Conservation (phyloP, 1,140 invertebrate genomes). For the Drosophila oshimai region DNA sequence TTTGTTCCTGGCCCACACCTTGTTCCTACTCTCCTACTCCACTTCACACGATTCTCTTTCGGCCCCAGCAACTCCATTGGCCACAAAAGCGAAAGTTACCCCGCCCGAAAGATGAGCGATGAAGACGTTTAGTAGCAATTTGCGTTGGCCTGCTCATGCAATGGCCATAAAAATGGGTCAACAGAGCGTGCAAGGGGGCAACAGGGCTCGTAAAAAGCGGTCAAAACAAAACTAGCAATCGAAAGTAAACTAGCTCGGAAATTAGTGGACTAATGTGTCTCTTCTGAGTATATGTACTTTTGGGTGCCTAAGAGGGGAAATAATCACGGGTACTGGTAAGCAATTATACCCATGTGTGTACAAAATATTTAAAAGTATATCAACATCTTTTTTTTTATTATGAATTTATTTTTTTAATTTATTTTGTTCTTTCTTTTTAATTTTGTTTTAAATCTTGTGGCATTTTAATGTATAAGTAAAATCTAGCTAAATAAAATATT, state of each 20-base stretch:
- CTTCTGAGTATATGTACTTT: too few species aligned
- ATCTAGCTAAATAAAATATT: too few species aligned
- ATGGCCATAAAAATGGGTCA: conserved; percentile 52
- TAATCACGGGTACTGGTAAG: too few species aligned
- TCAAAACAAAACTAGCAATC: conserved; percentile 15
- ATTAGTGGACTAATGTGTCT: neutral
- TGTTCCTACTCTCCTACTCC: conserved; percentile 25
- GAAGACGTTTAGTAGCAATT: conserved; percentile 52
- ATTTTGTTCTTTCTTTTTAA: too few species aligned
- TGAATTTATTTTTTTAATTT: too few species aligned
- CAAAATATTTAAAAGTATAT: too few species aligned
- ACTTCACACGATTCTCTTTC: conserved; percentile 54
- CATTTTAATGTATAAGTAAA: too few species aligned
- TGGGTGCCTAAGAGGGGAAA: too few species aligned
- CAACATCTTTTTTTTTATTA: too few species aligned
- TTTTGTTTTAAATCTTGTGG: too few species aligned
- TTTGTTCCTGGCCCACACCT: conserved; percentile 66
- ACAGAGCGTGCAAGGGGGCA: conserved; percentile 16
- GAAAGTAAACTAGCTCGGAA: conserved; percentile 1
- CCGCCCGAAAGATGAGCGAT: conserved; percentile 27
- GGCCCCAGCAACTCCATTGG: conserved; percentile 53
- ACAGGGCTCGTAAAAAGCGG: neutral
- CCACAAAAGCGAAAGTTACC: conserved; percentile 67
- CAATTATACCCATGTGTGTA: too few species aligned
- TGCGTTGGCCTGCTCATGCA: conserved; percentile 25